Conservation (phyloP, 37 sponge, comb jelly and placozoan genomes). For the Oopsacas minuta region DNA sequence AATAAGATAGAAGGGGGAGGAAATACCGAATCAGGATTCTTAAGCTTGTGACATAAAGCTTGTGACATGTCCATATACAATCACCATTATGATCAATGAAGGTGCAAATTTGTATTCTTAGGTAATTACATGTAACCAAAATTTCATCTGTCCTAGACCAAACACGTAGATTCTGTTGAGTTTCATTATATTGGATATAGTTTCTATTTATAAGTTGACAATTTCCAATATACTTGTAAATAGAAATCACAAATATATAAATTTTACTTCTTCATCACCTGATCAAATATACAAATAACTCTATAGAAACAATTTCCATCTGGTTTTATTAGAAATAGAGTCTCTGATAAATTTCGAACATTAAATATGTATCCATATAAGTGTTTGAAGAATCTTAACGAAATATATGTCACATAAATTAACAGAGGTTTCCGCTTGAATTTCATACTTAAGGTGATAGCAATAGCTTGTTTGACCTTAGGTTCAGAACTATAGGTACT, state of each 20-base stretch:
- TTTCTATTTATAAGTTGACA: background rate
- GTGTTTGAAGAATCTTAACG: no score
- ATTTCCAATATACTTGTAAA: background rate
- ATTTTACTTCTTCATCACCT: slow-evolving; percentile 12
- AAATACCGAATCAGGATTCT: background rate
- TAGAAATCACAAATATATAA: background rate
- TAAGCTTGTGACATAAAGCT: background rate
- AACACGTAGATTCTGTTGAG: background rate
- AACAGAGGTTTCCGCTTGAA: no score
- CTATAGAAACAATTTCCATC: slow-evolving; percentile 18
- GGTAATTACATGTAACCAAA: background rate
- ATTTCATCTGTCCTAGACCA: background rate
- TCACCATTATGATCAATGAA: background rate
- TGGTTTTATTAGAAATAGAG: background rate
- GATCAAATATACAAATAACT: slow-evolving; percentile 1
- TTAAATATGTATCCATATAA: no score
- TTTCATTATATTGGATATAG: slow-evolving; percentile 3
- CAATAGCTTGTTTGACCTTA: no score
- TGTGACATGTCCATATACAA: background rate
- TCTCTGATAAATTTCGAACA: no score
- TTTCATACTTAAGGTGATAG: no score
- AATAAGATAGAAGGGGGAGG: background rate
- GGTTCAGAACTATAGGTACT: no score
- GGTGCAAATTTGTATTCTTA: background rate
- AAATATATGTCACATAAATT: no score